A percentile compares a stretch with the other conserved stretches of the same genome.
Evolutionary conservation across 2,888 invertebrate species (phyloP).

Genomic region (Sphecodes monilicornis): DNA sequence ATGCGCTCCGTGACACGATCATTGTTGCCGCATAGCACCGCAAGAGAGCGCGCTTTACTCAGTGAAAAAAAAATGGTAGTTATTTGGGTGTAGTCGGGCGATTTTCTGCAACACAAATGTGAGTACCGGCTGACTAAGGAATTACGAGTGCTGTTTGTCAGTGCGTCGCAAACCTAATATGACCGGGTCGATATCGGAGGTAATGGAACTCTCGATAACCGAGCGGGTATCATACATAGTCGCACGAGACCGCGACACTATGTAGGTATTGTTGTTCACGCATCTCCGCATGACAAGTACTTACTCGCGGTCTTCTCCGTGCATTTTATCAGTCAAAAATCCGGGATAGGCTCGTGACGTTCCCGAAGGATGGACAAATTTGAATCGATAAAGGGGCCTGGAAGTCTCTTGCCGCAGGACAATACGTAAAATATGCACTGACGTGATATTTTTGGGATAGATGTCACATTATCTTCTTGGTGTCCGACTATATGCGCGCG

Average conservation of each 20-base stretch:
- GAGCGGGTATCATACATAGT: constrained; percentile 61
- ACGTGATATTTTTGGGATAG: constrained; percentile 81
- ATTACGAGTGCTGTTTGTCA: constrained; percentile 71
- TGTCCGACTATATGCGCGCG: constrained; percentile 62
- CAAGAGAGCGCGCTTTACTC: constrained; percentile 69
- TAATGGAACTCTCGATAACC: constrained; percentile 63
- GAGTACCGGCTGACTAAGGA: constrained; percentile 77
- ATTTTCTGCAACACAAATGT: constrained; percentile 78
- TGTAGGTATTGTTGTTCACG: constrained; percentile 73
- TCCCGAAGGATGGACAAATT: constrained; percentile 35
- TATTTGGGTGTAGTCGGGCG: constrained; percentile 83
- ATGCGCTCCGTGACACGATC: neutral
- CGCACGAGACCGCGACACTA: constrained; percentile 57
- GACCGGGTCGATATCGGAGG: constrained; percentile 63
- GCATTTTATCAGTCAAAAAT: constrained; percentile 69
- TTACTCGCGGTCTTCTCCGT: constrained; percentile 48
- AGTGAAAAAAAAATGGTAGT: constrained; percentile 81
- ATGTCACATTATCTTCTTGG: constrained; percentile 77
- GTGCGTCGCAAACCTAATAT: constrained; percentile 69
- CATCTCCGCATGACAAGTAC: constrained; percentile 76
- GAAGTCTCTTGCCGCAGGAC: constrained; percentile 31
- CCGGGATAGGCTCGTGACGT: constrained; percentile 48
- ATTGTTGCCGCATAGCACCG: constrained; percentile 69
- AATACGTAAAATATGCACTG: constrained; percentile 68
- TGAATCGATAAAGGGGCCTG: constrained; percentile 29